phyloP scores from a whole-genome alignment of 2,113 vertebrate genomes.

The Pangasianodon gigas region DNA sequence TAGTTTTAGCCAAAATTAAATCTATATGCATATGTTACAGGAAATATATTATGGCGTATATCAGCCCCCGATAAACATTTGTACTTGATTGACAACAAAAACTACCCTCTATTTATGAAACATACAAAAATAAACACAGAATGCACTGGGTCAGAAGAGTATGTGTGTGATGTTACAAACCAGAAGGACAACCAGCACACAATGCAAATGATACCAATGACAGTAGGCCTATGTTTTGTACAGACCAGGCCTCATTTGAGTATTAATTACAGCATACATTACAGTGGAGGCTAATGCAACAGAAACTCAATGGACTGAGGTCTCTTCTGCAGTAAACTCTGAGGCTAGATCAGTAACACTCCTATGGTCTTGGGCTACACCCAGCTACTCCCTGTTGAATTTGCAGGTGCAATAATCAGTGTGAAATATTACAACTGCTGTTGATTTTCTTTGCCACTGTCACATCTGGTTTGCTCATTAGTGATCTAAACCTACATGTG shows the following conservation, averaged over 20 bases:
- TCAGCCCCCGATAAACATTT: background rate
- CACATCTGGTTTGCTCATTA: background rate
- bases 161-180: background rate
- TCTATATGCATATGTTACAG: too few relatives aligned
- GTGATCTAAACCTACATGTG: background rate
- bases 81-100: background rate
- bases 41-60: background rate
- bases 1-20: too few relatives aligned
- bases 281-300: background rate
- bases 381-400: background rate
- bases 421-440: background rate
- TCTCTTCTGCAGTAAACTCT: background rate
- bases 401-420: background rate
- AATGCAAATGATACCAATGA: background rate
- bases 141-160: background rate
- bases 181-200: background rate
- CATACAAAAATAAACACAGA: too few relatives aligned
- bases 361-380: background rate
- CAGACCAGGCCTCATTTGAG: background rate
- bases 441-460: background rate
- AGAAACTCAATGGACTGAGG: background rate
- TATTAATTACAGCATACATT: background rate
- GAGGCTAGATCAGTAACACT: background rate
- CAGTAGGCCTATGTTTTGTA: background rate
- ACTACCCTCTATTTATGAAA: too few relatives aligned